Evolutionary conservation across 2,797 vertebrate species (phyloP).

Genomic region (Holocentrus rufus): DNA sequence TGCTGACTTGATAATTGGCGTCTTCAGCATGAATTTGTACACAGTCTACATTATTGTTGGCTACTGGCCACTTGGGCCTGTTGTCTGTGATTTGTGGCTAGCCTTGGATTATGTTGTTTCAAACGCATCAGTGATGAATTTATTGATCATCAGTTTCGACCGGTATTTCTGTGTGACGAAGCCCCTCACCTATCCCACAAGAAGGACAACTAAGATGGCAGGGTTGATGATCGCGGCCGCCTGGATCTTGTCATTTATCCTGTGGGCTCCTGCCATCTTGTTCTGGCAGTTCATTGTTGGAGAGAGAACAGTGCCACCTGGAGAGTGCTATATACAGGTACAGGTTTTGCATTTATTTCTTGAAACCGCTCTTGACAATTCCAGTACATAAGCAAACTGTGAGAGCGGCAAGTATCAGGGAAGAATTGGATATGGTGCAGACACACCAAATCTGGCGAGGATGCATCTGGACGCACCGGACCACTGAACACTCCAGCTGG

Average conservation of each 20-base stretch:
- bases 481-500: no score
- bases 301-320: constrained; percentile 79
- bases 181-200: constrained; percentile 92
- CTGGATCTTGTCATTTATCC: constrained; percentile 92
- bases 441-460: no score
- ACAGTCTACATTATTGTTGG: constrained; percentile 96
- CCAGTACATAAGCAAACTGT: no score
- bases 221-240: constrained; percentile 91
- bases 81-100: constrained; percentile 97
- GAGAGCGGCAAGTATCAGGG: no score
- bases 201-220: constrained; percentile 98
- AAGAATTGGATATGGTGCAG: no score
- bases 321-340: constrained; percentile 91
- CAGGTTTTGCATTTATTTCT: background rate
- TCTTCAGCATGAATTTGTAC: constrained; percentile 98
- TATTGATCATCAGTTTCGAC: constrained; percentile 98
- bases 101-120: constrained; percentile 97
- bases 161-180: constrained; percentile 99
- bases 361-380: no score
- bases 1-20: constrained; percentile 95
- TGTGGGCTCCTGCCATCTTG: constrained; percentile 97
- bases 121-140: constrained; percentile 98
- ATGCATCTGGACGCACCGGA: no score
- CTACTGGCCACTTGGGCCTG: constrained; percentile 95
- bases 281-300: constrained; percentile 90